phyloP scores from a whole-genome alignment of 2,797 vertebrate species.

The Cheirogaleus major region DNA sequence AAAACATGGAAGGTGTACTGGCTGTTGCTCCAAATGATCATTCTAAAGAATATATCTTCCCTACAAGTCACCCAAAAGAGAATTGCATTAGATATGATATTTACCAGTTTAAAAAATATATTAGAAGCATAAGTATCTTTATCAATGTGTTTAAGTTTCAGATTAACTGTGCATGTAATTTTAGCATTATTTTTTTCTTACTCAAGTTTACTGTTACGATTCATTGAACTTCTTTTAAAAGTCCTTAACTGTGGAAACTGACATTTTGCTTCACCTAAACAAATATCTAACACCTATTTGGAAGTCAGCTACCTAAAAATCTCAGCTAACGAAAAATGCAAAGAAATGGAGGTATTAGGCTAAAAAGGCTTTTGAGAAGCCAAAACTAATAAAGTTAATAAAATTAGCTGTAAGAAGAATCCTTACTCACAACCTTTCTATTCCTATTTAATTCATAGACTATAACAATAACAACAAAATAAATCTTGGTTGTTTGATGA shows the following conservation, averaged over 20 bases:
- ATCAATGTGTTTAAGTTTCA: background rate
- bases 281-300: background rate
- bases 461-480: background rate
- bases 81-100: background rate
- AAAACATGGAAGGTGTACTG: background rate
- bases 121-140: background rate
- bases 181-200: background rate
- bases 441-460: slow-evolving; percentile 5
- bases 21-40: background rate
- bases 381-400: background rate
- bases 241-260: background rate
- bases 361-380: background rate
- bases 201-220: background rate
- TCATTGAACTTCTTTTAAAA: slow-evolving; percentile 23
- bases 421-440: background rate
- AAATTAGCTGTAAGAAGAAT: background rate
- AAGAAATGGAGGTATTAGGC: background rate
- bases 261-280: background rate
- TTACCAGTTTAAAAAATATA: background rate
- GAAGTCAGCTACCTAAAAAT: background rate
- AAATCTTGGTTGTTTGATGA: background rate
- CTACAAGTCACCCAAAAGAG: background rate
- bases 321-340: slow-evolving; percentile 2
- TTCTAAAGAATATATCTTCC: background rate
- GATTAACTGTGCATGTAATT: background rate